phyloP scores from a whole-genome alignment of 2,113 vertebrate species.

The Silurus meridionalis region DNA sequence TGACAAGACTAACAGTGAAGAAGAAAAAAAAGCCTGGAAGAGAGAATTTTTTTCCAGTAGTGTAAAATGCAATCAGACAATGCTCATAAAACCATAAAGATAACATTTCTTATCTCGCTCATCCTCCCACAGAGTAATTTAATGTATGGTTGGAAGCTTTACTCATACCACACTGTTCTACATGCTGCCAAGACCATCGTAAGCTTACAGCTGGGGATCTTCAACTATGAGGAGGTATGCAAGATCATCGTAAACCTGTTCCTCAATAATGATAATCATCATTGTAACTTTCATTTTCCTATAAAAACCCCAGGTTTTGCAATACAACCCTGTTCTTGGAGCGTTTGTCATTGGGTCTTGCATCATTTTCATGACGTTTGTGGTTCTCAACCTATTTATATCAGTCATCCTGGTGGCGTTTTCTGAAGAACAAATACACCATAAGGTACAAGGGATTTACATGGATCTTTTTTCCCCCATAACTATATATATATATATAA shows the following conservation, averaged over 20 bases:
- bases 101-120: slow-evolving; percentile 9
- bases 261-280: neutral
- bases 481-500: neutral
- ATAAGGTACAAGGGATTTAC: slow-evolving; percentile 73
- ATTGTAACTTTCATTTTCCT: neutral
- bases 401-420: slow-evolving; percentile 95
- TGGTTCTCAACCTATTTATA: slow-evolving; percentile 94
- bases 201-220: slow-evolving; percentile 93
- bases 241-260: neutral
- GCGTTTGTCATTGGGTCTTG: slow-evolving; percentile 92
- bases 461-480: no score
- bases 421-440: slow-evolving; percentile 86
- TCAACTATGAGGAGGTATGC: slow-evolving; percentile 93
- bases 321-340: slow-evolving; percentile 86
- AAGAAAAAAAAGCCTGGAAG: neutral
- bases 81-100: neutral
- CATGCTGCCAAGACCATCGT: slow-evolving; percentile 87
- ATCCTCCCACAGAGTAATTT: slow-evolving; percentile 81
- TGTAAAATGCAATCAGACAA: neutral
- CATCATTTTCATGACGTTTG: slow-evolving; percentile 94
- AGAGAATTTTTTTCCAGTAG: neutral
- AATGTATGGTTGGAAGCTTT: slow-evolving; percentile 91
- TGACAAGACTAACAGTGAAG: neutral
- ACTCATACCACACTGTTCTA: slow-evolving; percentile 87
- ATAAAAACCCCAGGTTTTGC: slow-evolving; percentile 76